Conservation (phyloP, 2,797 vertebrate species). For the Poecilia velifera region DNA sequence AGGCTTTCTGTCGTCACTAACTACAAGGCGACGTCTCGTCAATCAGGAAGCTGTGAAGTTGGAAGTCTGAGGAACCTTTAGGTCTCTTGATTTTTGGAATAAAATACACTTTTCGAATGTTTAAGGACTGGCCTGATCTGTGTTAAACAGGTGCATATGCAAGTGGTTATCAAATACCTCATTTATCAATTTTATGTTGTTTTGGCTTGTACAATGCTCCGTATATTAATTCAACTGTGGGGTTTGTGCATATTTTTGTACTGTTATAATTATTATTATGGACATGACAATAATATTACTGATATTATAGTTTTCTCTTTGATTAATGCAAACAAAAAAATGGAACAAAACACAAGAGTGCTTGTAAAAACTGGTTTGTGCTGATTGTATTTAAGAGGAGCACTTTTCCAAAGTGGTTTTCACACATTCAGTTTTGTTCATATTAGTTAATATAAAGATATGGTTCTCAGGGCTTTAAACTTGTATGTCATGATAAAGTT, state of each 20-base stretch:
- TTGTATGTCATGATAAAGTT: constrained; percentile 87
- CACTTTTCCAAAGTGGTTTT: constrained; percentile 85
- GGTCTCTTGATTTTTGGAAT: constrained; percentile 74
- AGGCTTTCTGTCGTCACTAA: constrained; percentile 58
- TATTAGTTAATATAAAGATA: constrained; percentile 85
- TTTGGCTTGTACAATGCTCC: constrained; percentile 82
- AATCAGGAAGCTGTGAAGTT: constrained; percentile 81
- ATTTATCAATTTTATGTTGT: constrained; percentile 81
- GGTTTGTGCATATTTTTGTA: constrained; percentile 87
- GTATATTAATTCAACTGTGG: constrained; percentile 81
- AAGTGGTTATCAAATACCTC: constrained; percentile 84
- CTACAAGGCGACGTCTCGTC: constrained; percentile 72
- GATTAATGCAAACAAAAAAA: constrained; percentile 77
- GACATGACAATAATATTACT: constrained; percentile 81
- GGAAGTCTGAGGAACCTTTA: constrained; percentile 71
- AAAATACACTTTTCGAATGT: constrained; percentile 75
- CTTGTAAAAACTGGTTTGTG: constrained; percentile 84
- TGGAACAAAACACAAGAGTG: constrained; percentile 78
- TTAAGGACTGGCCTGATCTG: constrained; percentile 77
- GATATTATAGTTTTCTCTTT: constrained; percentile 82
- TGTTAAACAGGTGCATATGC: constrained; percentile 82
- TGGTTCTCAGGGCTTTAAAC: constrained; percentile 87
- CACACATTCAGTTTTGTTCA: constrained; percentile 84
- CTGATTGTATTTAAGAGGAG: constrained; percentile 86
- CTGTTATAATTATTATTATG: constrained; percentile 80